These are phyloP conservation scores for Phaetusa simplex DNA, from an alignment of 2,113 vertebrate species.

Conservation along the genomic window DNA sequence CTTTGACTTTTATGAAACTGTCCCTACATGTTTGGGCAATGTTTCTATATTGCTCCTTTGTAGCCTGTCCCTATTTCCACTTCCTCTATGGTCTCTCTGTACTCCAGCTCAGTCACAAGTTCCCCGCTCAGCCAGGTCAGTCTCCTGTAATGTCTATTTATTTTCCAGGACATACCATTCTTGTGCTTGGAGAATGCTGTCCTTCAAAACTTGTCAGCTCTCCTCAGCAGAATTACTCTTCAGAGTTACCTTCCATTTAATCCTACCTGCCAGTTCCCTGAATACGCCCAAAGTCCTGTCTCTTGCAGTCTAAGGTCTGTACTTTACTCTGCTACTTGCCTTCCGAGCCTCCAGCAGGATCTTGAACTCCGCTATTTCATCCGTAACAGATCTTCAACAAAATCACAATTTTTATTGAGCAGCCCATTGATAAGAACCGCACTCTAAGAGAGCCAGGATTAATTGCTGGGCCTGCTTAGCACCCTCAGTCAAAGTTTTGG, in stretches of 20 bases:
- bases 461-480: background rate
- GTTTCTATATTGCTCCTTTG: background rate
- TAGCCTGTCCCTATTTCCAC: background rate
- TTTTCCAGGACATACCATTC: background rate
- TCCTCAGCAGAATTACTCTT: background rate
- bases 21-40: background rate
- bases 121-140: background rate
- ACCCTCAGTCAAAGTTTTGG: background rate
- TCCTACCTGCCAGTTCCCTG: background rate
- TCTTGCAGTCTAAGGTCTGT: background rate
- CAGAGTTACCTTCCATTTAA: background rate
- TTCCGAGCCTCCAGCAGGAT: background rate
- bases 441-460: background rate
- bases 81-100: background rate
- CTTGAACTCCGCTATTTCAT: background rate
- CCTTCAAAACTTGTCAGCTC: background rate
- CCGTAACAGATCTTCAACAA: background rate
- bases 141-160: background rate
- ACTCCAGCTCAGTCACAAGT: background rate
- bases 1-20: background rate
- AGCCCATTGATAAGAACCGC: background rate
- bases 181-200: background rate
- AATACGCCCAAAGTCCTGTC: background rate
- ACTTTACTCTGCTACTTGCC: background rate
- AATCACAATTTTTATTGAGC: background rate